Evolutionary conservation across 2,797 vertebrate species (phyloP).

Genomic region (Pangasius djambal): DNA sequence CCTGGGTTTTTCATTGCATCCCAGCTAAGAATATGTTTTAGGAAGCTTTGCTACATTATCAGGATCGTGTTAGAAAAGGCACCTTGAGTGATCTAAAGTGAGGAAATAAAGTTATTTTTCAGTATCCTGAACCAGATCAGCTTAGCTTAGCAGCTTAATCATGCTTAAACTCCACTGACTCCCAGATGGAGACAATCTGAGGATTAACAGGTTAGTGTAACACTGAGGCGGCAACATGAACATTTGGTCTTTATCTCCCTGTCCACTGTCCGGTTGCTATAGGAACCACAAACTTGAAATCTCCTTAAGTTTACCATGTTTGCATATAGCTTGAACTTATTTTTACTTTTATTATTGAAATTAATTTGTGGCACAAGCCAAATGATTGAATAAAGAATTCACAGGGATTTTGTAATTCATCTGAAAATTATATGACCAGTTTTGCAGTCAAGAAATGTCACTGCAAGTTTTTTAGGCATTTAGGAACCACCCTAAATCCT

Average conservation of each 20-base stretch:
- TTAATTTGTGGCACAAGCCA: not conserved
- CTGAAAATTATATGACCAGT: not conserved
- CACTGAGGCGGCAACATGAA: constrained; percentile 12
- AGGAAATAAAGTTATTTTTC: not conserved
- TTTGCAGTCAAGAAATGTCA: not conserved
- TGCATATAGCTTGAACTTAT: not conserved
- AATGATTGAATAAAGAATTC: not conserved
- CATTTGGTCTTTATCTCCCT: constrained; percentile 57
- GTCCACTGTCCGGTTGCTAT: constrained; percentile 42
- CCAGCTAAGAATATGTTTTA: not conserved
- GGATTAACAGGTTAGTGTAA: not conserved
- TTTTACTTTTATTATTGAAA: not conserved
- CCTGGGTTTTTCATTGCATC: not conserved
- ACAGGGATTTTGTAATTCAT: not conserved
- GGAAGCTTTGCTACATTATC: not conserved
- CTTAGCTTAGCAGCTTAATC: constrained; percentile 68
- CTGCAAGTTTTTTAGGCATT: not conserved
- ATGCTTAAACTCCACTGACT: constrained; percentile 63
- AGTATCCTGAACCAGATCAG: constrained; percentile 25
- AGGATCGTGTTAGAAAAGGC: not conserved
- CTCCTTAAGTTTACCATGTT: not conserved
- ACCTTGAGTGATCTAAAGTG: not conserved
- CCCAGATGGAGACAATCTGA: not conserved
- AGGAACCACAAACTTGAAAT: constrained; percentile 31
- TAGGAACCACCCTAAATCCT: too few species aligned